These are phyloP conservation scores for Dreissena rostriformis DNA, from an alignment of 1,140 invertebrate species.

Conservation along the genomic window DNA sequence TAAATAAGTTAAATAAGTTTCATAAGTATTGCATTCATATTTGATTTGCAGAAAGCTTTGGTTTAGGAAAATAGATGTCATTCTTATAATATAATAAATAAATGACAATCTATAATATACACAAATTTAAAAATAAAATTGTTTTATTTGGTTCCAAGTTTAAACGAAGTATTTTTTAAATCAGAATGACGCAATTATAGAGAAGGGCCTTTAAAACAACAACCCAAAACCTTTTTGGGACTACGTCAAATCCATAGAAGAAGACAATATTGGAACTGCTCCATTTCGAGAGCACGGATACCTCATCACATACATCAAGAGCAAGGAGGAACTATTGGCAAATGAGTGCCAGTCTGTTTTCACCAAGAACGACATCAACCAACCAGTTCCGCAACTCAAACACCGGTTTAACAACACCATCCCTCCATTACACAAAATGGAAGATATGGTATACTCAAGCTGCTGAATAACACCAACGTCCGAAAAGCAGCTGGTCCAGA, in stretches of 20 bases:
- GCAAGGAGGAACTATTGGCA: background rate
- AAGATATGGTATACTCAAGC: background rate
- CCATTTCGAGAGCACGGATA: background rate
- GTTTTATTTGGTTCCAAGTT: no score
- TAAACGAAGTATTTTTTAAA: no score
- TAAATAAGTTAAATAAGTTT: no score
- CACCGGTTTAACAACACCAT: background rate
- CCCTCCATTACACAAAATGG: background rate
- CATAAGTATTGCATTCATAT: no score
- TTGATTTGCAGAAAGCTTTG: no score
- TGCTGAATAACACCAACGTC: background rate
- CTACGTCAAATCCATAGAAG: background rate
- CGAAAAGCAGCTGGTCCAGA: slow-evolving; percentile 13
- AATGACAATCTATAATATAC: no score
- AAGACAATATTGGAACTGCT: background rate
- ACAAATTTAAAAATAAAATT: no score
- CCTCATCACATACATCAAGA: background rate
- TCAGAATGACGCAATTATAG: background rate
- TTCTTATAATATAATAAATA: no score
- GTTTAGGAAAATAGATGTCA: no score
- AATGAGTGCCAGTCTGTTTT: background rate
- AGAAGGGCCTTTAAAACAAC: background rate
- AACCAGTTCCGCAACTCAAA: background rate
- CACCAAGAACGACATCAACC: no score
- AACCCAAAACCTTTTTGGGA: background rate